Conservation (phyloP, 2,113 vertebrate species). For the Tupaia tana region DNA sequence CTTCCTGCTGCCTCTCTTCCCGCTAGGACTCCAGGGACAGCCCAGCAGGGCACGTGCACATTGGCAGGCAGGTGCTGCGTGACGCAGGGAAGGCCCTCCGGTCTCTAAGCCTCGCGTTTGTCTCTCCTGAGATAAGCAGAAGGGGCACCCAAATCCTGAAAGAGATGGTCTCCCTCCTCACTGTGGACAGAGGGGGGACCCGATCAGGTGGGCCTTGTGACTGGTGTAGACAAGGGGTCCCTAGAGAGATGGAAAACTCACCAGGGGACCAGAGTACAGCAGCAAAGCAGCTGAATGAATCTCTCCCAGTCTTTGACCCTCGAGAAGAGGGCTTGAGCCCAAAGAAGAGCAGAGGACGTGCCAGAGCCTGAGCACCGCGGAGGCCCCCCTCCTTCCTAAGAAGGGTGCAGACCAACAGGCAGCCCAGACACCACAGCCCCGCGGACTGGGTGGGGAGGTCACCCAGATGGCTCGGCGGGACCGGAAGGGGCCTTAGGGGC, state of each 20-base stretch:
- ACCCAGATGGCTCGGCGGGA: neutral
- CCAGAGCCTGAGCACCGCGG: neutral
- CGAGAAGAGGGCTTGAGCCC: neutral
- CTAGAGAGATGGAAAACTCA: neutral
- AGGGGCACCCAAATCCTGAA: neutral
- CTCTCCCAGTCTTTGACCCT: neutral
- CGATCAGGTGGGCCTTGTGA: neutral
- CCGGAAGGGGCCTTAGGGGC: neutral
- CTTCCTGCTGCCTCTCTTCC: neutral
- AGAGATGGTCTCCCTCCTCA: neutral
- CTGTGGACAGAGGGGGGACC: neutral
- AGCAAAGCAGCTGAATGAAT: neutral
- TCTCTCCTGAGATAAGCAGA: neutral
- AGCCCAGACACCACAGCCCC: neutral
- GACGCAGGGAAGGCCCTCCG: neutral
- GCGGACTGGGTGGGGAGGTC: neutral
- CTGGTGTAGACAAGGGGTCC: neutral
- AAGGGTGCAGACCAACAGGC: neutral
- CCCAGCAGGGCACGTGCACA: neutral
- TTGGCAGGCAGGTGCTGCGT: neutral
- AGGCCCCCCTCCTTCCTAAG: neutral
- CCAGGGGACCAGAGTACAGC: neutral
- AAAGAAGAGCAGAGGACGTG: neutral
- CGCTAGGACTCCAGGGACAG: neutral
- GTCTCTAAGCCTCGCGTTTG: neutral